Base-by-base conservation (phyloP, 2,888 invertebrate genomes). In the Diarsia rubi region DNA sequence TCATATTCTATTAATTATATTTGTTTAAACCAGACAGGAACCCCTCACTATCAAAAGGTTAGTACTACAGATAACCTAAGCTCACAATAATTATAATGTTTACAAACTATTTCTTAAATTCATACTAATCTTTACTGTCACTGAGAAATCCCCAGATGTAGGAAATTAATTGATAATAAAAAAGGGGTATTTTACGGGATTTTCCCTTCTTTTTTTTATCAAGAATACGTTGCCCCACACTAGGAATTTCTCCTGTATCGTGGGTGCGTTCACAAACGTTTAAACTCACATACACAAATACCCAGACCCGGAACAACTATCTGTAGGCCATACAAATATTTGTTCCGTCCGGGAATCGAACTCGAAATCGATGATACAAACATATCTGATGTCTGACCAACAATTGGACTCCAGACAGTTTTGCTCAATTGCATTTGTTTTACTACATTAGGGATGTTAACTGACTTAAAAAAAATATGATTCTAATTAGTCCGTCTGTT, bases 91-190 rank as follows among this genome's bases (percentile, higher is more conserved):
- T 37, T 42, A 27, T n/a, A 1, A n/a, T 73, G 27, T 73, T 79
- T 73, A 63, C 60, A 54, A 79, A 72, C 27, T 70, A 14, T 67
- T 63, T 59, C 63, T 54, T 37, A 5, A 60, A 27, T 64, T 71
- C 19, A 44, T 14, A 27, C 16, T 42, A 44, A 45, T 52, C 24
- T 42, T 14, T 6, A 37, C 3, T 27, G 2, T 4, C 14, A 8
- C 8, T 24, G 11, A 66, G 60, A 69, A 79, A 60, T 62, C 57
- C 83, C 79, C 63, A 8, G 19, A 1, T 12, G 21, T 42, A 45
- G 65, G 12, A 70, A 79, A 31, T 45, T 6, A n/a, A 24, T 42
- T 54, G 16, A 14, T 63, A 21, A 72, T 24, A 1, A 21, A 11
- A 52, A 49, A 44, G 16, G 19, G 21, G 44, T 49, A 37, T 59